Percentiles rank a stretch among this genome's conserved stretches.
Evolutionary conservation across 2,797 vertebrate species (phyloP).

Genomic region (Semotilus atromaculatus): DNA sequence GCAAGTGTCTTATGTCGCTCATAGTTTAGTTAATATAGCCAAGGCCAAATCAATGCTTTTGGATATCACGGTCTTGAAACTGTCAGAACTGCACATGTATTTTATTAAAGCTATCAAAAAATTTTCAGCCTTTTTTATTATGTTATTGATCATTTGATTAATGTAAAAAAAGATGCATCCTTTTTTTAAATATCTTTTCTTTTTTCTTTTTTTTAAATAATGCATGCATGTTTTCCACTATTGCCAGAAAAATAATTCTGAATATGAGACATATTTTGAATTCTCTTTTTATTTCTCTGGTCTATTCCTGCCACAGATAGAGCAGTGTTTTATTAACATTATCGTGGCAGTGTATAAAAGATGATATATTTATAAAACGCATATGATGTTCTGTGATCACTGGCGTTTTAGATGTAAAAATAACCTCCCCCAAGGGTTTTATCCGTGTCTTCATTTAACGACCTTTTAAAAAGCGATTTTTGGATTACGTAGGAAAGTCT

Average conservation of each 20-base stretch:
- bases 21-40: neutral
- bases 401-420: constrained; percentile 7
- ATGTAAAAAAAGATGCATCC: neutral
- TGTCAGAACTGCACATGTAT: neutral
- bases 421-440: constrained; percentile 11
- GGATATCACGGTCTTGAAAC: neutral
- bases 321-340: neutral
- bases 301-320: neutral
- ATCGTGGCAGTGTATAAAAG: neutral
- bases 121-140: neutral
- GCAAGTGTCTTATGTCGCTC: neutral
- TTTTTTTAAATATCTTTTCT: neutral
- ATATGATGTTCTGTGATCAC: constrained; percentile 5
- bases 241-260: no score
- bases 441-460: constrained; percentile 57
- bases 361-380: constrained; percentile 17
- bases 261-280: neutral
- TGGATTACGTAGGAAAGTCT: constrained; percentile 61
- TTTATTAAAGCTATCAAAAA: neutral
- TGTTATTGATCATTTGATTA: neutral
- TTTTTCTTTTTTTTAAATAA: neutral
- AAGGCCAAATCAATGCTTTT: neutral
- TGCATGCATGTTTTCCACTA: neutral
- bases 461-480: constrained; percentile 66
- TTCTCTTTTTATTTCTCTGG: neutral